These are phyloP conservation scores for Aphaenogaster rudis DNA, from an alignment of 1,140 invertebrate species.

Conservation along the genomic window DNA sequence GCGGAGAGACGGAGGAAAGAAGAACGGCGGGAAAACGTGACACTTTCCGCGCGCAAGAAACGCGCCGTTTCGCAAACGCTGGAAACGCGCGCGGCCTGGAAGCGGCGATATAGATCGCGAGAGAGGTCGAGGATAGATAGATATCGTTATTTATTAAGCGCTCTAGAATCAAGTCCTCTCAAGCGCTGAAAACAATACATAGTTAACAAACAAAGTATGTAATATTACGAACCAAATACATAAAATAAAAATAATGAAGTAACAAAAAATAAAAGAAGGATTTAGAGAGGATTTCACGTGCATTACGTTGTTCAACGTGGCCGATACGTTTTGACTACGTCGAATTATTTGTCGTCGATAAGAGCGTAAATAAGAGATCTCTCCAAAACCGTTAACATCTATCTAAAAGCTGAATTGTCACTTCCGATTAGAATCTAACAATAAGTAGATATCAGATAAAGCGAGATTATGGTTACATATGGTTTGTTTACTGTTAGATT, in stretches of 20 bases:
- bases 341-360: background rate
- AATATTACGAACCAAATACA: no score
- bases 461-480: background rate
- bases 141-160: no score
- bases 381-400: background rate
- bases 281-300: background rate
- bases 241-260: no score
- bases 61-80: slow-evolving; percentile 34
- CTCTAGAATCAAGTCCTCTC: no score
- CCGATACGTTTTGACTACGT: background rate
- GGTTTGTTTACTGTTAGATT: slow-evolving; percentile 14
- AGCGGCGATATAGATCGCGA: background rate
- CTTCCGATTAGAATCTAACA: background rate
- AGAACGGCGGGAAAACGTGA: slow-evolving; percentile 54
- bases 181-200: no score
- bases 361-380: background rate
- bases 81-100: background rate
- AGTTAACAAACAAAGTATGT: no score
- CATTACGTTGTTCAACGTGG: background rate
- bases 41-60: slow-evolving; percentile 44
- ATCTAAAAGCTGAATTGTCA: background rate
- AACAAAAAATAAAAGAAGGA: no score
- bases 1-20: slow-evolving; percentile 4
- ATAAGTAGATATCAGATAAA: background rate
- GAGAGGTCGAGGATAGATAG: background rate